Evolutionary conservation across 2,888 invertebrate genomes (phyloP).

Genomic region (Chymomyza amoena): DNA sequence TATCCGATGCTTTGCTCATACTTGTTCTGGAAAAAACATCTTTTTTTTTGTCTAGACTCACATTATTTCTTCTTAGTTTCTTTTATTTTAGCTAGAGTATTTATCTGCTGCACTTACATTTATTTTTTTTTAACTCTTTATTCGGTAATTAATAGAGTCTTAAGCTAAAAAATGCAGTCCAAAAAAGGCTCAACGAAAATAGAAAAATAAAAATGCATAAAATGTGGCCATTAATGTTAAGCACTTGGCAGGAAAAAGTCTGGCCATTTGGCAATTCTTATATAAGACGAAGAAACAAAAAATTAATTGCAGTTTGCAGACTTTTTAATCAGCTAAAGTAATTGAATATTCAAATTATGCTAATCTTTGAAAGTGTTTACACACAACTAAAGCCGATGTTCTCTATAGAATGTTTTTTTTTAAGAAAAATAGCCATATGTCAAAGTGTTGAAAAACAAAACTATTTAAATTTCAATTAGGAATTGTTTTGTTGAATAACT

Average conservation of each 20-base stretch:
- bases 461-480: no score
- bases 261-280: slow-evolving; percentile 38
- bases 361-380: no score
- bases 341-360: background rate
- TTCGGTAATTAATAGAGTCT: background rate
- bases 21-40: background rate
- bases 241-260: slow-evolving; percentile 50
- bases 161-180: slow-evolving; percentile 26
- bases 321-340: slow-evolving; percentile 57
- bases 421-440: no score
- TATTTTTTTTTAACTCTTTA: no score
- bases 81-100: background rate
- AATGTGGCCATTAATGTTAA: no score
- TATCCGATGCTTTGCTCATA: no score
- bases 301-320: slow-evolving; percentile 7
- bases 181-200: slow-evolving; percentile 21
- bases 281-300: slow-evolving; percentile 9
- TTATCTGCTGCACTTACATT: slow-evolving; percentile 12
- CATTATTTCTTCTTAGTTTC: background rate
- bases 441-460: no score
- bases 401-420: no score
- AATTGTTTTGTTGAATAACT: no score
- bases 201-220: slow-evolving; percentile 28
- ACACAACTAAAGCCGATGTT: no score
- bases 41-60: no score